Evolutionary conservation across 2,113 vertebrate species (phyloP).

Genomic region (Psammodynastes pulverulentus): DNA sequence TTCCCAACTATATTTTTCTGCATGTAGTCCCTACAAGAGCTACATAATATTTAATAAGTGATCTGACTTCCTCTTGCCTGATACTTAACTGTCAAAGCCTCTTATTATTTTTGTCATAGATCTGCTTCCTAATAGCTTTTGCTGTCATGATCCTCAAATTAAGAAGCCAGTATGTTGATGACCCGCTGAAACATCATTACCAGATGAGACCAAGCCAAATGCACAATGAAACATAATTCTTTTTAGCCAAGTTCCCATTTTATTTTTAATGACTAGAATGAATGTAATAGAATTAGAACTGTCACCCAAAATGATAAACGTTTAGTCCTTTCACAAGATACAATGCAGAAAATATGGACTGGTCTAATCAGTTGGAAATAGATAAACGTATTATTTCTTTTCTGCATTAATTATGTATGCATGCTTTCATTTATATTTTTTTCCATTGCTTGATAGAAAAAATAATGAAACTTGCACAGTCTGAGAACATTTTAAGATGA

Average conservation of each 20-base stretch:
- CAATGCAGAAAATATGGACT: not conserved
- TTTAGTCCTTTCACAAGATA: not conserved
- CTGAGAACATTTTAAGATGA: not conserved
- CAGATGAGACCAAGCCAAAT: not conserved
- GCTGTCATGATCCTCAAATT: not conserved
- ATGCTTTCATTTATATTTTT: not conserved
- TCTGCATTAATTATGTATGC: not conserved
- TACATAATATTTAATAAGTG: not conserved
- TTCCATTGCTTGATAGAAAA: conserved; percentile 20
- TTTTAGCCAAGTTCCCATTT: not conserved
- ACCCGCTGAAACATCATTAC: conserved; percentile 16
- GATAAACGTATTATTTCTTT: not conserved
- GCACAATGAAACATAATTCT: not conserved
- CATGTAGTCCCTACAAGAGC: conserved; percentile 2
- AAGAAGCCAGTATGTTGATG: not conserved
- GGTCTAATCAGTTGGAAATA: not conserved
- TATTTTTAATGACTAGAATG: not conserved
- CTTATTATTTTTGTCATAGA: conserved; percentile 20
- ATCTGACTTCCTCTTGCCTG: not conserved
- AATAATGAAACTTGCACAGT: not conserved
- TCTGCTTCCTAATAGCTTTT: conserved; percentile 18
- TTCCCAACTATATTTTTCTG: not conserved
- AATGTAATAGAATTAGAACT: not conserved
- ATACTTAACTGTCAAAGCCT: conserved; percentile 14
- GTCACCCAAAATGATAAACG: not conserved